Conservation (phyloP, 2,888 invertebrate genomes). For the Podotricha telesiphe region DNA sequence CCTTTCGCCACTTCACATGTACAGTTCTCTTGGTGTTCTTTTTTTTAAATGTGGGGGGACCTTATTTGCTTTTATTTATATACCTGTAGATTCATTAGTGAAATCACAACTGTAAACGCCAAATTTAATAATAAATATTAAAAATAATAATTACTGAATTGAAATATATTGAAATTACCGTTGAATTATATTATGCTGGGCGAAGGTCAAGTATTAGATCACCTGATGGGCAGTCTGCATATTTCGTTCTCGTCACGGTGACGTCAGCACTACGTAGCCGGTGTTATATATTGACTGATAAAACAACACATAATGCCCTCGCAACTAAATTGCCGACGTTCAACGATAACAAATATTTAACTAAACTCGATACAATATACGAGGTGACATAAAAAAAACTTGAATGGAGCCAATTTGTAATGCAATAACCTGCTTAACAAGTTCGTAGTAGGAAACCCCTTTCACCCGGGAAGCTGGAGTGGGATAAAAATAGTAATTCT, state of each 20-base stretch:
- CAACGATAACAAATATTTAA: conserved; percentile 11
- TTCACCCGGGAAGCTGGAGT: conserved; percentile 69
- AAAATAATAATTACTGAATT: too few relatives aligned
- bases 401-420: conserved; percentile 46
- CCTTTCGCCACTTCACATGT: neutral
- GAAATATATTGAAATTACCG: conserved; percentile 15
- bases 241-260: conserved; percentile 36
- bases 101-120: neutral
- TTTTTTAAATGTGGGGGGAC: neutral
- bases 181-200: conserved; percentile 19
- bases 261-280: conserved; percentile 30
- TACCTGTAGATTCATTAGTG: neutral
- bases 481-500: conserved; percentile 68
- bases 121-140: neutral
- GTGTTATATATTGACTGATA: conserved; percentile 27
- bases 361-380: conserved; percentile 11
- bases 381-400: conserved; percentile 31
- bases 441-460: conserved; percentile 71
- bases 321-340: conserved; percentile 11
- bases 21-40: neutral
- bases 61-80: neutral
- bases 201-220: conserved; percentile 55
- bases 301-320: conserved; percentile 14
- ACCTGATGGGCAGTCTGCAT: conserved; percentile 50
- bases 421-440: conserved; percentile 58